Conservation (phyloP, 2,888 invertebrate genomes). For the Platycheirus rosarum region DNA sequence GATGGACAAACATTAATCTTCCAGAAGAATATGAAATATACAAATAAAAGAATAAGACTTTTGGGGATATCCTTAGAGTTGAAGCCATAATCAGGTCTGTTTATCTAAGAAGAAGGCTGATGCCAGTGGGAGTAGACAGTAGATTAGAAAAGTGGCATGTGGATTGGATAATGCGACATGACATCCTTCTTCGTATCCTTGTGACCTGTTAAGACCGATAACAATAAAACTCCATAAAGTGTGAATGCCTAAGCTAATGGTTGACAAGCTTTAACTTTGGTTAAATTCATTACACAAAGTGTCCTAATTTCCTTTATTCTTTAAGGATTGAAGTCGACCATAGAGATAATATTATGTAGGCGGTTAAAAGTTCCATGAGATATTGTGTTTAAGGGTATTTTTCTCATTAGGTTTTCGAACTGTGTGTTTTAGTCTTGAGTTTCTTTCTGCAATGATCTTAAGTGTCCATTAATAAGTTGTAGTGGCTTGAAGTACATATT, state of each 20-base stretch:
- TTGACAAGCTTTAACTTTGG: neutral
- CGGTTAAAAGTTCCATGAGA: neutral
- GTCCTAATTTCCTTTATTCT: neutral
- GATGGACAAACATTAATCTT: conserved; percentile 60
- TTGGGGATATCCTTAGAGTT: conserved; percentile 20
- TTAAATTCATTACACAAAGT: neutral
- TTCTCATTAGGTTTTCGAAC: no score
- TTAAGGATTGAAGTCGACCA: neutral
- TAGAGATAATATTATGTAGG: neutral
- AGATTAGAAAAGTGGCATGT: conserved; percentile 22
- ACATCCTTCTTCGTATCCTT: neutral
- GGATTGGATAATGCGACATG: conserved; percentile 31
- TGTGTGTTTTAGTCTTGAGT: no score
- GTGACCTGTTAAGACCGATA: conserved; percentile 5
- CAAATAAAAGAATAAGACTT: conserved; percentile 40
- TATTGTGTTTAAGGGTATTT: no score
- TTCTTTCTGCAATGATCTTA: no score
- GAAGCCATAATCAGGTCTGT: conserved; percentile 19
- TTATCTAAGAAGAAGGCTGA: conserved; percentile 16
- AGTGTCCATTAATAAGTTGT: no score
- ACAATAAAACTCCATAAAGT: conserved; percentile 14
- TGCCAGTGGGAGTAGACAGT: conserved; percentile 8
- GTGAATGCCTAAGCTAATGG: neutral
- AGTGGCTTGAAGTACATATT: no score
- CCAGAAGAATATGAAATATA: conserved; percentile 45